Conservation (phyloP, 2,113 vertebrate species). For the Sylvietta virens region DNA sequence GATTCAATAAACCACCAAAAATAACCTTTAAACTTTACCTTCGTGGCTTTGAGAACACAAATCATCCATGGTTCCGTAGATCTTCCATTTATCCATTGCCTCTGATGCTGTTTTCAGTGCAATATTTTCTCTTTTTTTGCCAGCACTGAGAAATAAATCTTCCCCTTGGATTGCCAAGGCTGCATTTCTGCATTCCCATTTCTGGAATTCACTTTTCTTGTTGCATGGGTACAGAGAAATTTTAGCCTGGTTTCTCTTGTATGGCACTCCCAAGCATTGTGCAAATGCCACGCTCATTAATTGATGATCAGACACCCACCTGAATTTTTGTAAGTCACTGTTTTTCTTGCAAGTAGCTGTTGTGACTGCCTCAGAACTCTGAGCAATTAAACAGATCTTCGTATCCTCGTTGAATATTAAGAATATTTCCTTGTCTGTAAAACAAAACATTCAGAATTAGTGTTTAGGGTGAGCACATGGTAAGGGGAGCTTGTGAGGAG, state of each 20-base stretch:
- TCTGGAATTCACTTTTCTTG: constrained; percentile 77
- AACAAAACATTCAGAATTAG: neutral
- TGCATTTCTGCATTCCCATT: constrained; percentile 88
- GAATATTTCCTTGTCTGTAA: constrained; percentile 78
- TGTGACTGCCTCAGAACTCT: constrained; percentile 59
- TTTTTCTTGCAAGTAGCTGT: constrained; percentile 66
- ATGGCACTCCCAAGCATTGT: constrained; percentile 78
- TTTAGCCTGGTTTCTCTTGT: constrained; percentile 74
- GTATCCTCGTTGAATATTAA: constrained; percentile 84
- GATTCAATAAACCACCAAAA: neutral
- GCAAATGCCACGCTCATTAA: constrained; percentile 81
- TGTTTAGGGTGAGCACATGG: neutral
- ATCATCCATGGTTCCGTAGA: constrained; percentile 76
- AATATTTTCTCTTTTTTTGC: constrained; percentile 73
- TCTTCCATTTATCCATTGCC: constrained; percentile 79
- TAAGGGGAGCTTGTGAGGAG: neutral
- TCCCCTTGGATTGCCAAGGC: constrained; percentile 80
- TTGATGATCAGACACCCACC: constrained; percentile 81
- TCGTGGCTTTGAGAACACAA: constrained; percentile 81
- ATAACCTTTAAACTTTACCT: constrained; percentile 71
- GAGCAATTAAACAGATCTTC: constrained; percentile 76
- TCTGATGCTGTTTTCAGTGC: constrained; percentile 74
- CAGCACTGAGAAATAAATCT: constrained; percentile 82
- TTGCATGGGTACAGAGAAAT: constrained; percentile 80
- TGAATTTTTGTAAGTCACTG: constrained; percentile 79